Base-by-base conservation (phyloP, 2,113 vertebrate genomes). In the Entelurus aequoreus region DNA sequence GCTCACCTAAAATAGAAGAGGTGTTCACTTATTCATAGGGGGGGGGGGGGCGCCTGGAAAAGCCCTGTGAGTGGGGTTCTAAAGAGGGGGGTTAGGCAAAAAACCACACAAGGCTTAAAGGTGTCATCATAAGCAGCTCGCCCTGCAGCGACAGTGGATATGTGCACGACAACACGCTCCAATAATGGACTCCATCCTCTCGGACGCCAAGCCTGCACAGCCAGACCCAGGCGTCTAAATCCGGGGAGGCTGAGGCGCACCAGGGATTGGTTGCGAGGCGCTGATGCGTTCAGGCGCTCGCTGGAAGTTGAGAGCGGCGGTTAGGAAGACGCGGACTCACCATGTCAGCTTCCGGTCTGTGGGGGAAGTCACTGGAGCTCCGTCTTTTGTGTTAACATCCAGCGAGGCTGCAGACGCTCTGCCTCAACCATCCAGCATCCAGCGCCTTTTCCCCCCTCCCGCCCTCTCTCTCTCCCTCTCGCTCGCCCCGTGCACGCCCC, bases 341-440 rank as follows among this genome's bases (percentile, higher is more conserved):
- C 86, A 81, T 88, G 72, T 84, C 80, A 84, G 71, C 75, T 60
- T 72, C 79, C 72, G 60, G 71, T 60, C 64, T 35, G 52, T 21
- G 71, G 65, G 54, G 62, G 59, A 68, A 77, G 72, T 76, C 77
- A 70, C 49, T 63, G 63, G 49, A 73, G 69, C 74, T 80, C 63
- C 67, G 71, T 79, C 70, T 40, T 10, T 75, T 38, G 81, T 62
- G 46, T 75, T 77, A 57, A 83, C 84, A 88, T 87, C 84, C 84
- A 85, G 78, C 63, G 80, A 70, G 80, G 79, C 79, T 83, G 80
- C 84, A 82, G 81, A 81, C 75, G 80, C 71, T 84, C 71, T 81
- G 72, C 77, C 83, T 76, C 70, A 80, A 87, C 75, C 79, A 86
- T 83, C 84, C 81, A 72, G 74, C 80, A 62, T 68, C 68, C 77